Conservation (phyloP, 2,888 invertebrate genomes). For the Sminthurinus aureus region DNA sequence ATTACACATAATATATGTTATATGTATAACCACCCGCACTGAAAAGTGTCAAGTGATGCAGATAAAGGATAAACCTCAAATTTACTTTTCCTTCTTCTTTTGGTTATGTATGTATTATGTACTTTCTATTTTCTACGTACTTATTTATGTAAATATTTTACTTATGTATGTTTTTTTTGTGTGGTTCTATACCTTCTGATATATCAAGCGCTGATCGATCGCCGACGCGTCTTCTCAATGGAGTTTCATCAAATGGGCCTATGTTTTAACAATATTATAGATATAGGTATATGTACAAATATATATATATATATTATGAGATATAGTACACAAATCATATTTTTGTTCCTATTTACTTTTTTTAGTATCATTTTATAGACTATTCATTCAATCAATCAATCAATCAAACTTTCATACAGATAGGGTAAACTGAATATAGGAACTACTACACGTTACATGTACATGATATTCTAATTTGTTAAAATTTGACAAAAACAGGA, state of each 20-base stretch:
- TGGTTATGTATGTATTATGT: too few species aligned
- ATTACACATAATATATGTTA: too few species aligned
- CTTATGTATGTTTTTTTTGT: too few species aligned
- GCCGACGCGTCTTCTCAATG: conserved; percentile 67
- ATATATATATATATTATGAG: background rate
- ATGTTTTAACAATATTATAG: conserved; percentile 51
- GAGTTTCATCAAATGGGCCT: conserved; percentile 63
- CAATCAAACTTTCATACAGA: background rate
- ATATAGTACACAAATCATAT: background rate
- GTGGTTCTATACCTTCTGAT: conserved; percentile 65
- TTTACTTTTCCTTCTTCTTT: conserved; percentile 3
- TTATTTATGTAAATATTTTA: conserved; percentile 41
- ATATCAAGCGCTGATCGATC: conserved; percentile 69
- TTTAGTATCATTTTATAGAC: background rate
- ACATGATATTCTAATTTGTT: background rate
- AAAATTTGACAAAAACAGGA: background rate
- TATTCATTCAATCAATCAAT: background rate
- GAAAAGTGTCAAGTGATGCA: background rate
- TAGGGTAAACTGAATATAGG: background rate
- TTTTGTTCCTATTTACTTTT: background rate
- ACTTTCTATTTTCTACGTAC: too few species aligned
- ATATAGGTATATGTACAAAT: background rate
- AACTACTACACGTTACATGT: background rate
- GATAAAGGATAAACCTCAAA: conserved; percentile 33
- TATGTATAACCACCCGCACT: conserved; percentile 20